Base-by-base conservation (phyloP, 2,797 vertebrate species). In the Kryptolebias ocellatus region DNA sequence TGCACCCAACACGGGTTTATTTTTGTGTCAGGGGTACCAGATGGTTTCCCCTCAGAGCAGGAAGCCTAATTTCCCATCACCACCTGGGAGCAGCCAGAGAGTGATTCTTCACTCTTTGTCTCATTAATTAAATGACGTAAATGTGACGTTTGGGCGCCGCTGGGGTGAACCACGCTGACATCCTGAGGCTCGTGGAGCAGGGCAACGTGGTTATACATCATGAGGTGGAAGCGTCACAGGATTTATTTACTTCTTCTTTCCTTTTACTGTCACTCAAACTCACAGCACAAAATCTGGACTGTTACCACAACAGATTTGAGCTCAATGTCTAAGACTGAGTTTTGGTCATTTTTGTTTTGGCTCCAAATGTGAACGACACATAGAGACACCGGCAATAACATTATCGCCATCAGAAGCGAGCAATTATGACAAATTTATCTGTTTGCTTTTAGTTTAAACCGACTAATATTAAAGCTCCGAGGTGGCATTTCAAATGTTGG, bases 61-160 rank as follows among this genome's bases (percentile, higher is more conserved):
- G 55, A 20, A 68, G 64, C 47, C 68, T 83, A 68, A 84, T 87
- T 87, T 86, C 76, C 76, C 80, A 76, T 75, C 64, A 31, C 70
- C 82, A 86, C 82, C 84, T 88, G 82, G 70, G 84, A 84, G 72
- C 76, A 56, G 78, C 53, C 59, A 59, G 77, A 76, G 71, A 83
- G 64, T 8, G 70, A 70, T 69, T 63, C 70, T 1, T 44, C 46
- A 0, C 67, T 79, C 83, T 24, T 15, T 59, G 54, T 42, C 39
- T 68, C 64, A 47, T 87, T 90, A 78, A 89, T 89, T 81, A 85
- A 80, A 74, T 3, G 67, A 58, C 62, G 70, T 60, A 67, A 57
- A 50, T 60, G 45, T 18, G 69, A 57, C 56, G 2, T 28, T 46
- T 12, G 57, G 20, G 72, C 57, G 39, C 71, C 39, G 66, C 57